These are phyloP conservation scores for Parasteatoda tepidariorum DNA, from an alignment of 1,140 invertebrate species.

Conservation along the genomic window DNA sequence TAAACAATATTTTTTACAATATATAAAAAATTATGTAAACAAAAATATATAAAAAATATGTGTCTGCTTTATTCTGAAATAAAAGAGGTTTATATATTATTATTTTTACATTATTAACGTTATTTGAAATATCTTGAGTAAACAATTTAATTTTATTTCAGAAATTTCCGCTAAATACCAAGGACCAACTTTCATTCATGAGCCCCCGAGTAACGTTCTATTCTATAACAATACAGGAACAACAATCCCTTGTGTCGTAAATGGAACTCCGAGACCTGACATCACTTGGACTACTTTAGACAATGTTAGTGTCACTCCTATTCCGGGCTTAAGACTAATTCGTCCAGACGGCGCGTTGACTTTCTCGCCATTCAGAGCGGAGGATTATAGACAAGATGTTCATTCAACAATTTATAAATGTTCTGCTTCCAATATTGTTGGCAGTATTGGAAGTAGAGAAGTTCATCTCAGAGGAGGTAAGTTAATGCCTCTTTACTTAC, in stretches of 20 bases:
- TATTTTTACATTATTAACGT: too few relatives aligned
- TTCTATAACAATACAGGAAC: slow-evolving; percentile 95
- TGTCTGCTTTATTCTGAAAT: too few relatives aligned
- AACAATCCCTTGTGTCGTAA: slow-evolving; percentile 89
- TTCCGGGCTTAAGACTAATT: slow-evolving; percentile 79
- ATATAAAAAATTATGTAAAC: too few relatives aligned
- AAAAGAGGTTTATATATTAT: too few relatives aligned
- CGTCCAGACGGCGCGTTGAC: slow-evolving; percentile 68
- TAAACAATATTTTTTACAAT: too few relatives aligned
- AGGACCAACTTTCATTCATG: slow-evolving; percentile 90
- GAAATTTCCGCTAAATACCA: slow-evolving; percentile 5
- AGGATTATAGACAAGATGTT: slow-evolving; percentile 72
- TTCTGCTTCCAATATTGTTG: slow-evolving; percentile 88
- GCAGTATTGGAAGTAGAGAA: slow-evolving; percentile 89
- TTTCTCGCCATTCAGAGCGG: slow-evolving; percentile 67
- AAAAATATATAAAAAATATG: too few relatives aligned
- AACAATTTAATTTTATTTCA: too few relatives aligned
- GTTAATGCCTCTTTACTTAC: slow-evolving; percentile 63
- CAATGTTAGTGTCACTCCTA: slow-evolving; percentile 72
- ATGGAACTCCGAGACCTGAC: slow-evolving; percentile 88
- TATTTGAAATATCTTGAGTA: too few relatives aligned
- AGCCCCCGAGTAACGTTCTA: slow-evolving; percentile 87
- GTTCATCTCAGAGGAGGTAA: slow-evolving; percentile 95
- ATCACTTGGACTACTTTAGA: slow-evolving; percentile 80
- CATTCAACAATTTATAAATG: slow-evolving; percentile 77